phyloP scores from a whole-genome alignment of 2,113 vertebrate species.

The Oreotrochilus melanogaster region DNA sequence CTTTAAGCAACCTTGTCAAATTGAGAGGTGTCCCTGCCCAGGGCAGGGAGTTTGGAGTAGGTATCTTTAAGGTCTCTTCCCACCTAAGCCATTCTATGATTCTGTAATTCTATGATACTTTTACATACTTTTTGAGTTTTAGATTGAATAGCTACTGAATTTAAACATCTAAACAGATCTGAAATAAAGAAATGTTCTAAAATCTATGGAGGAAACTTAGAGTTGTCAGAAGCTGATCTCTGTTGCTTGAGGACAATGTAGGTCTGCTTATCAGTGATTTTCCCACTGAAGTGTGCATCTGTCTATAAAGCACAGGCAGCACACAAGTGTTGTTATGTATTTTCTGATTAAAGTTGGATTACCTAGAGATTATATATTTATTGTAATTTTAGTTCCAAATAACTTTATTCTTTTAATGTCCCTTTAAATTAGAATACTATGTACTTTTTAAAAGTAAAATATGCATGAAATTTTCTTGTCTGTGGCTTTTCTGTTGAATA shows the following conservation, averaged over 20 bases:
- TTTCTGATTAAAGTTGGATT: neutral
- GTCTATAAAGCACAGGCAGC: neutral
- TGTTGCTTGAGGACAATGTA: neutral
- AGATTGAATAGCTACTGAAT: neutral
- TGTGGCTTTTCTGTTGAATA: neutral
- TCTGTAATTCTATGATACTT: neutral
- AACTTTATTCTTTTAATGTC: neutral
- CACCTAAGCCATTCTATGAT: no score
- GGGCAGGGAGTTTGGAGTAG: no score
- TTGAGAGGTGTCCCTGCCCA: no score
- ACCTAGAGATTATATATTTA: neutral
- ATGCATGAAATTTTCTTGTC: neutral
- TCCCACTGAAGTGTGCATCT: neutral
- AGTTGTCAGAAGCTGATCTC: neutral
- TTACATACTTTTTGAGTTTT: neutral
- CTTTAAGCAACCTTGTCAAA: no score
- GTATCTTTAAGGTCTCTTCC: no score
- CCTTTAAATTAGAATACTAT: neutral
- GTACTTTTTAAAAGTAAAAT: neutral
- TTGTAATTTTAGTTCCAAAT: neutral
- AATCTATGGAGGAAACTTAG: neutral
- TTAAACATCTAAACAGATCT: neutral
- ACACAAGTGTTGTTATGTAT: neutral
- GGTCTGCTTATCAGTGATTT: neutral
- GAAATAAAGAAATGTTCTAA: neutral